Conservation (phyloP, 2,888 invertebrate genomes). For the Polymixis lichenea region DNA sequence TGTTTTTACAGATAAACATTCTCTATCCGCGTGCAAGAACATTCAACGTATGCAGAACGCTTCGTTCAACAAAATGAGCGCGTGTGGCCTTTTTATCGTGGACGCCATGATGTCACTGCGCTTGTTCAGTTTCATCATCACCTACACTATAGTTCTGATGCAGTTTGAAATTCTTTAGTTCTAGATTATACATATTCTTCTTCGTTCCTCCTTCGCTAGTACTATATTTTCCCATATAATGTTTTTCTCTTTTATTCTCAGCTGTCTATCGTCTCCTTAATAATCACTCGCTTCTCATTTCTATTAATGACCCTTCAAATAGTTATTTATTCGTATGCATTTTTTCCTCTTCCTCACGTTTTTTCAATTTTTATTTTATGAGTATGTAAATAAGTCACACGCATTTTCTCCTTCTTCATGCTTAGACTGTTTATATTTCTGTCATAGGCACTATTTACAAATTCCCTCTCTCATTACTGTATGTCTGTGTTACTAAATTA, state of each 20-base stretch:
- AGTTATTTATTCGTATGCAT: neutral
- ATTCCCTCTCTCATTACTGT: neutral
- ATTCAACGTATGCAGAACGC: conserved; percentile 15
- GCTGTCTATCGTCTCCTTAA: neutral
- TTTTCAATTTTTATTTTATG: neutral
- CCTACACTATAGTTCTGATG: conserved; percentile 21
- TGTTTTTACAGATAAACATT: conserved; percentile 25
- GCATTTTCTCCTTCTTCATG: neutral
- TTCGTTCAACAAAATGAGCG: conserved; percentile 24
- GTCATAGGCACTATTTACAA: neutral
- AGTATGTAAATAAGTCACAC: neutral
- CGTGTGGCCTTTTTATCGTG: conserved; percentile 16
- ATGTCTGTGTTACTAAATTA: neutral
- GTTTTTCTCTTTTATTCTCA: neutral
- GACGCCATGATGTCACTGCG: conserved; percentile 20
- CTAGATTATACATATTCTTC: neutral
- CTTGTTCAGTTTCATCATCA: conserved; percentile 20
- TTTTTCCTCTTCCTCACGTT: neutral
- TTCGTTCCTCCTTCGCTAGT: neutral
- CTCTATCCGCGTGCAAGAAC: conserved; percentile 20
- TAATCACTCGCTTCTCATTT: neutral
- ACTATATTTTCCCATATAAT: neutral
- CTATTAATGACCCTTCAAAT: no score
- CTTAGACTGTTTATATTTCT: no score
- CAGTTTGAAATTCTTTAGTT: conserved; percentile 27